Base-by-base conservation (phyloP, 2,888 invertebrate genomes). In the Microchrysa polita region DNA sequence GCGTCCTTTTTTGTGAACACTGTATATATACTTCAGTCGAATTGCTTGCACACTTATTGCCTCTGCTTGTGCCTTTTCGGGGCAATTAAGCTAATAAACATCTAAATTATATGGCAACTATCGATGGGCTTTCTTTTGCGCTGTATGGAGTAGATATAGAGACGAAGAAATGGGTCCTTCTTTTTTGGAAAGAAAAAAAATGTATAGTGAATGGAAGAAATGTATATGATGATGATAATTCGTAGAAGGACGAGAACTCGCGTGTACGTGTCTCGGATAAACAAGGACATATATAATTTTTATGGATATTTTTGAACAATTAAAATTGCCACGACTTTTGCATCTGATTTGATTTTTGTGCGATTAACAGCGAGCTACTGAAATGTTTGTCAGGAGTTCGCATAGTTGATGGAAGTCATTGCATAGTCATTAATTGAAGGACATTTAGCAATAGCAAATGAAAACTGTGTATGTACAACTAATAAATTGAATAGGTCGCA, bases 51-150 rank as follows among this genome's bases (percentile, higher is more conserved):
- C 48, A 48, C 48, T 48, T n/a, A 48, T 48, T 69, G 23, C 55
- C 57, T 34, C 67, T 53, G 23, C 27, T 34, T 34, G 27, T 34
- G 27, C 27, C 27, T 34, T 34, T 34, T 34, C 27, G 27, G 18
- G 40, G 69, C 69, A 69, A 69, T 69, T 69, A 69, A 55, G 52
- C 69, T 69, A 55, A 69, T 69, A 69, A 69, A 69, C 69, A 69
- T 69, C 55, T 55, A 40, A 69, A 69, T 69, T 67, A 55, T 57
- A 69, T 57, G 34, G 55, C 57, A 12, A 65, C 48, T 65, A n/a
- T 67, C 69, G 40, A n/a, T 59, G 1, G 5, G 59, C 59, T 59
- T 59, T 59, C 59, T 59, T 59, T 23, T 44, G 40, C 65, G n/a
- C 16, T 61, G 44, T 22, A 7, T 18, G 65, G 12, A 22, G 27